Percentiles rank a stretch among this genome's conserved stretches.
Conservation (phyloP, 2,888 invertebrate species). For the Ommatoiulus sabulosus region DNA sequence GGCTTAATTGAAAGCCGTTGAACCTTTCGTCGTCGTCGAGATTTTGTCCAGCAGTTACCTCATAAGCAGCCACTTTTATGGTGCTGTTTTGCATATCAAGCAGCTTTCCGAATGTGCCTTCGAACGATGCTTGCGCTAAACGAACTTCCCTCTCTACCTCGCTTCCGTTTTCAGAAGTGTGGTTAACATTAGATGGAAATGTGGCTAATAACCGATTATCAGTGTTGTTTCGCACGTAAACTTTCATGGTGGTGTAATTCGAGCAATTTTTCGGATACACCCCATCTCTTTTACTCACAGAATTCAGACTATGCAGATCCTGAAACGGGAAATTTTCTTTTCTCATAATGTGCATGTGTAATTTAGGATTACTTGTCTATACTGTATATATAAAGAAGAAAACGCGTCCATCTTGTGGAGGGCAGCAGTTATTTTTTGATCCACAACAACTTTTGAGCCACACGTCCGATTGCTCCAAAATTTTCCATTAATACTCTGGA, state of each 20-base stretch:
- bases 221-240: slow-evolving; percentile 7
- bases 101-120: background rate
- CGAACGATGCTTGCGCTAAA: background rate
- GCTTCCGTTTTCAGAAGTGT: background rate
- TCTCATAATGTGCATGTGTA: no score
- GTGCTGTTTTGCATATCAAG: slow-evolving; percentile 27
- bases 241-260: background rate
- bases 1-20: background rate
- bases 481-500: no score
- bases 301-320: background rate
- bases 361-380: no score
- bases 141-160: background rate
- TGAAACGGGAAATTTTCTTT: no score
- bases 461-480: no score
- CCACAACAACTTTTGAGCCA: no score
- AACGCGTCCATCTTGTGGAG: no score
- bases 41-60: background rate
- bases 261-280: background rate
- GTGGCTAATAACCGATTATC: background rate
- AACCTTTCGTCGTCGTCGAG: no score
- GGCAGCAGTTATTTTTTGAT: no score
- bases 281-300: background rate
- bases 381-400: no score
- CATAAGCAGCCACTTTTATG: slow-evolving; percentile 48
- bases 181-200: background rate